Percentiles rank a stretch among this genome's conserved stretches.
These are phyloP conservation scores for Oplegnathus fasciatus DNA, from an alignment of 2,113 vertebrate species.

Conservation along the genomic window DNA sequence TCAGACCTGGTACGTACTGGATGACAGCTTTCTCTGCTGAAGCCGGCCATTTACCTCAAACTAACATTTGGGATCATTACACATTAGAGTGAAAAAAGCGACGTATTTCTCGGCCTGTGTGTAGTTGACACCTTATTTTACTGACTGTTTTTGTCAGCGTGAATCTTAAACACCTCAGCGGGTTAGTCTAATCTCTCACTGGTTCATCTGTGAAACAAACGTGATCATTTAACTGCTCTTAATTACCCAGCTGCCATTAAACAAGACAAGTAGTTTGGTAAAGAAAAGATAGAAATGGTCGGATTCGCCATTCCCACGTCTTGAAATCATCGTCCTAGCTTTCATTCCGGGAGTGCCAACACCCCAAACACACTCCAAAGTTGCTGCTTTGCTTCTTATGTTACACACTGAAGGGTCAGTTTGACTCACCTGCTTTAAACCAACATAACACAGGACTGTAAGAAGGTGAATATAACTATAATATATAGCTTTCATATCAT, in stretches of 20 bases:
- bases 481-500: neutral
- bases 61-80: neutral
- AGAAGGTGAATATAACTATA: neutral
- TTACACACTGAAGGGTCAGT: constrained; percentile 2
- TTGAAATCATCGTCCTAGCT: constrained; percentile 6
- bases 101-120: neutral
- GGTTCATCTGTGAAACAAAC: neutral
- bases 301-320: neutral
- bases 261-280: neutral
- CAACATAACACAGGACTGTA: neutral
- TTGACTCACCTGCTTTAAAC: neutral
- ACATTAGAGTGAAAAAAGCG: neutral
- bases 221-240: neutral
- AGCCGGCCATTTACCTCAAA: constrained; percentile 37
- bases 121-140: neutral
- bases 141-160: neutral
- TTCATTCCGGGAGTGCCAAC: constrained; percentile 50
- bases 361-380: constrained; percentile 46
- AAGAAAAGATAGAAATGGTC: neutral
- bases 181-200: constrained; percentile 1
- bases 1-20: constrained; percentile 88
- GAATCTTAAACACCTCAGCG: neutral
- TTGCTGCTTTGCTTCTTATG: constrained; percentile 29
- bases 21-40: constrained; percentile 31
- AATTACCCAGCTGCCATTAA: neutral